Conservation (phyloP, 2,888 invertebrate genomes). For the Autographa pulchrina region DNA sequence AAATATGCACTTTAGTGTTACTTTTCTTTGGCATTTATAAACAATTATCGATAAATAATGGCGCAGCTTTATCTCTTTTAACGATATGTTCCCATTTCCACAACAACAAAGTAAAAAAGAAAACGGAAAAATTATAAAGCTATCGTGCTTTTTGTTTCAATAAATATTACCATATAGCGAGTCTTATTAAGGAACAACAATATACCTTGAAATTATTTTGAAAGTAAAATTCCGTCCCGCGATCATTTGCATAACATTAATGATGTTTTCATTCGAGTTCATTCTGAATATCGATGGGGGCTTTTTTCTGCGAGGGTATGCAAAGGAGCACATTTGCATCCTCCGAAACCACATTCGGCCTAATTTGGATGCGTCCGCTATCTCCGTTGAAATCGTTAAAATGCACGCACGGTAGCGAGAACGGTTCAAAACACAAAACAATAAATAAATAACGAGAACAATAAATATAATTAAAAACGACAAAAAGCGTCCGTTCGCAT, state of each 20-base stretch:
- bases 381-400: conserved; percentile 83
- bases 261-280: conserved; percentile 80
- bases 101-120: conserved; percentile 43
- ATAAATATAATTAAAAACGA: conserved; percentile 89
- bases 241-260: conserved; percentile 81
- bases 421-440: conserved; percentile 82
- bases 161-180: conserved; percentile 41
- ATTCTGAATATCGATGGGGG: conserved; percentile 69
- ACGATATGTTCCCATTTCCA: conserved; percentile 57
- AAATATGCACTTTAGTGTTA: conserved; percentile 72
- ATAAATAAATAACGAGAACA: conserved; percentile 88
- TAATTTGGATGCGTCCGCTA: conserved; percentile 86
- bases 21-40: conserved; percentile 63
- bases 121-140: conserved; percentile 56
- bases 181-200: conserved; percentile 50
- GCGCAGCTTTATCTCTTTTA: conserved; percentile 62
- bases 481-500: conserved; percentile 86
- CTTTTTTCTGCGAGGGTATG: conserved; percentile 78
- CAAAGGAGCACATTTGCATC: conserved; percentile 85
- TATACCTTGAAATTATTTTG: conserved; percentile 56
- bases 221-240: conserved; percentile 68
- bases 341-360: conserved; percentile 75
- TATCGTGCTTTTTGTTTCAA: conserved; percentile 50
- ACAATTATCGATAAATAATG: conserved; percentile 70
- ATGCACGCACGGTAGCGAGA: conserved; percentile 86